These are phyloP conservation scores for Centropus unirufus DNA, from an alignment of 2,113 vertebrate genomes.

Conservation along the genomic window DNA sequence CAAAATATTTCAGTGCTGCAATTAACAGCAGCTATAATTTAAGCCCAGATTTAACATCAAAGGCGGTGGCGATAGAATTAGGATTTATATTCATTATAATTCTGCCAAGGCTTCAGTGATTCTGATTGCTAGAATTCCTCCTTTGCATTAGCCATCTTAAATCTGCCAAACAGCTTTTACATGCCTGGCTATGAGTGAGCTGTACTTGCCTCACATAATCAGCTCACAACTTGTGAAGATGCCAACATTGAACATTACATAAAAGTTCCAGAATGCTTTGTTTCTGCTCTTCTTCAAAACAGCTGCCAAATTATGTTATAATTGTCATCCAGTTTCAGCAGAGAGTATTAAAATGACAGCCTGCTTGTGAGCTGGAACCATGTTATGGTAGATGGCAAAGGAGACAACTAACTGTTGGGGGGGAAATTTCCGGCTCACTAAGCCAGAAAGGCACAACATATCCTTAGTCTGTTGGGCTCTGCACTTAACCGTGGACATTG, in stretches of 20 bases:
- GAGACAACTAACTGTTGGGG: background rate
- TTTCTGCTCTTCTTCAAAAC: constrained; percentile 26
- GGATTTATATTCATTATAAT: constrained; percentile 46
- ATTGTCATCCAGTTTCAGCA: background rate
- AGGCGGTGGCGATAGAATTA: constrained; percentile 18
- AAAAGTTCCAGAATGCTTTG: constrained; percentile 39
- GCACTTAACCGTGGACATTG: background rate
- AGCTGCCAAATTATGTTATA: constrained; percentile 31
- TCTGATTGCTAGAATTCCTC: constrained; percentile 36
- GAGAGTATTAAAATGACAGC: background rate
- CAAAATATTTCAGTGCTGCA: constrained; percentile 30
- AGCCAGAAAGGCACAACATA: background rate
- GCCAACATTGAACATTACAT: constrained; percentile 1
- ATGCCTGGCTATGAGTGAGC: constrained; percentile 11
- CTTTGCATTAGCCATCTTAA: background rate
- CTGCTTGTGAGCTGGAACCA: background rate
- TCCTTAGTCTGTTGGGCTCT: background rate
- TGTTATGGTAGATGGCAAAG: background rate
- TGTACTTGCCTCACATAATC: constrained; percentile 14
- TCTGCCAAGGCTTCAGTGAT: constrained; percentile 16
- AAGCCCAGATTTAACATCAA: constrained; percentile 44
- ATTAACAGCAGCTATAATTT: constrained; percentile 25
- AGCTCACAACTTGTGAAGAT: constrained; percentile 8
- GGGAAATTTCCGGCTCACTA: background rate
- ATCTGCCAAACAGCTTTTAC: background rate